Conservation (phyloP, 2,888 invertebrate species). For the Deilephila porcellus region DNA sequence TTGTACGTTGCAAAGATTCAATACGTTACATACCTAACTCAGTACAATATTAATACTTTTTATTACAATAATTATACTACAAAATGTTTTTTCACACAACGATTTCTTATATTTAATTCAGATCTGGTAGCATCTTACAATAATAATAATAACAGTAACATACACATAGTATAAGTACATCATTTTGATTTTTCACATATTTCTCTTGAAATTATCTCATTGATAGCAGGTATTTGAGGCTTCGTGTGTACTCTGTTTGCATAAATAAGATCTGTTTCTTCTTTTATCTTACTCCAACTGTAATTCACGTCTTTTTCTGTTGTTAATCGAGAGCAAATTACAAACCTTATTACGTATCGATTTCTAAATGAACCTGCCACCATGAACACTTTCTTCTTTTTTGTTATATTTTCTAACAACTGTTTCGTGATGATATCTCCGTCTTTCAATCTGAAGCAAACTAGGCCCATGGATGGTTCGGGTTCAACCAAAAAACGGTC, state of each 20-base stretch:
- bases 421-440: constrained; percentile 88
- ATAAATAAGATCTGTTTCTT: constrained; percentile 77
- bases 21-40: too few species aligned
- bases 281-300: constrained; percentile 88
- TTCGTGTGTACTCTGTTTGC: constrained; percentile 60
- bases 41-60: too few species aligned
- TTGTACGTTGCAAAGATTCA: too few species aligned
- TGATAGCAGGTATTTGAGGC: constrained; percentile 63
- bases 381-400: constrained; percentile 91
- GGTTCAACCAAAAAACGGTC: constrained; percentile 91
- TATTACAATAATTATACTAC: too few species aligned
- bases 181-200: constrained; percentile 74
- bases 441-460: constrained; percentile 94
- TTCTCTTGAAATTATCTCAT: constrained; percentile 62
- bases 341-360: constrained; percentile 91
- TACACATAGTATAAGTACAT: too few species aligned
- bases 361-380: constrained; percentile 90
- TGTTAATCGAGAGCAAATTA: constrained; percentile 90
- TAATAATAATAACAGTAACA: too few species aligned
- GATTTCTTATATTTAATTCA: too few species aligned
- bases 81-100: too few species aligned
- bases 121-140: not conserved
- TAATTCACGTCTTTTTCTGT: constrained; percentile 89
- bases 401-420: constrained; percentile 89
- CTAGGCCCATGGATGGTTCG: constrained; percentile 90